Evolutionary conservation across 2,797 vertebrate species (phyloP), one percentile per base, ranked within the genome.

Genomic region (Scolopax bukidnonensis): DNA sequence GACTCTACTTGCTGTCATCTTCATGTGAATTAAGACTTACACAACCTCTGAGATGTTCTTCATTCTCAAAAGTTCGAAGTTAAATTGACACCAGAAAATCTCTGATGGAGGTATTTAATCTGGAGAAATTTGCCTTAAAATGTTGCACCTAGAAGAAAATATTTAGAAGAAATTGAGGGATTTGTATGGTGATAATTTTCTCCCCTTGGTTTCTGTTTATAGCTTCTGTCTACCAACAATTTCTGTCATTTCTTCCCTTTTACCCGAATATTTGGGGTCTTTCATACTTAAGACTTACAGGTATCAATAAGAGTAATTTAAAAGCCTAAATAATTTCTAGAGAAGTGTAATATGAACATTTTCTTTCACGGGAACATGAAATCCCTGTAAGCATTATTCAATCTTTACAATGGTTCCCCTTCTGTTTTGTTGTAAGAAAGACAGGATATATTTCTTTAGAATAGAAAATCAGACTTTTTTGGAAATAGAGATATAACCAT

Each of bases 321-420:
- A 84, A 90, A 63, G 11, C 33, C 79, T 75, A 68, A 84, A 65
- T 70, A 77, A 83, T 68, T 87, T 84, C 48, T 43, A 56, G 30
- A 36, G 30, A 47, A 69, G 20, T 43, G 5, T 57, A 40, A 54
- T 47, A 17, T 17, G 24, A 60, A 30, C 0, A 11, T 48, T 88
- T 83, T 84, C 32, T 80, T 81, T 71, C 20, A n/a, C 30, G 59
- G 47, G 33, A 78, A 51, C 24, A 25, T 27, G 25, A 92, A 89
- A 48, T 54, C 53, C 56, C 32, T 25, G 1, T 51, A 15, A 78
- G 16, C 32, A 30, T 41, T 94, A 47, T 30, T 69, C 63, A 76
- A 10, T 20, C 48, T 91, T 15, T 24, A 59, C 54, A 87, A 92
- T 54, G 30, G 50, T 75, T 75, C 20, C 9, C 6, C 5, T 2